Evolutionary conservation across 2,888 invertebrate genomes (phyloP).

Genomic region (Branchinecta sandiegonensis): DNA sequence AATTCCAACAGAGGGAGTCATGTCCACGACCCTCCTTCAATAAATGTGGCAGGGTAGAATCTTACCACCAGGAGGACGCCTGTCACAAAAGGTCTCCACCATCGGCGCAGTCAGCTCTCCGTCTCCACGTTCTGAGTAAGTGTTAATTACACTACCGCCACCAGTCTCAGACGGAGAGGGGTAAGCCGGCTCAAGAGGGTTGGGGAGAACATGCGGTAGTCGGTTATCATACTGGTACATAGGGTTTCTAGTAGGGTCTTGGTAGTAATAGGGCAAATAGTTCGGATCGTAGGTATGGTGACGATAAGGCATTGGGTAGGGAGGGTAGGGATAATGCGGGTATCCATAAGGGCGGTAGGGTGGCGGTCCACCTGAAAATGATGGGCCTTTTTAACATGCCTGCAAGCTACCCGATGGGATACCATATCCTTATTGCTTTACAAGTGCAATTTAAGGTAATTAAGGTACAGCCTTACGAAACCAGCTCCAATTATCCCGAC

Average conservation of each 20-base stretch:
- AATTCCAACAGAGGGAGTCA: no score
- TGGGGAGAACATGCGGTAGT: neutral
- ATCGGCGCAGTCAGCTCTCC: conserved; percentile 9
- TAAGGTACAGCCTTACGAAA: no score
- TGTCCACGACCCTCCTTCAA: neutral
- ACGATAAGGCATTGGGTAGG: conserved; percentile 7
- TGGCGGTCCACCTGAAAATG: conserved; percentile 16
- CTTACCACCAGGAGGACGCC: conserved; percentile 10
- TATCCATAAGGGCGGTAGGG: conserved; percentile 14
- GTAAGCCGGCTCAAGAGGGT: conserved; percentile 8
- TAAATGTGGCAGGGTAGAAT: conserved; percentile 10
- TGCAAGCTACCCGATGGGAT: no score
- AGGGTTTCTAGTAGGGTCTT: conserved; percentile 10
- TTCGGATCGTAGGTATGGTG: neutral
- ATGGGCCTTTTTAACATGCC: neutral
- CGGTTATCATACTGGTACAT: conserved; percentile 6
- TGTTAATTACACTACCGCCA: conserved; percentile 11
- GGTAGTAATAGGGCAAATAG: neutral
- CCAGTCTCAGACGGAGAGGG: conserved; percentile 14
- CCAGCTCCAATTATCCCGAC: no score
- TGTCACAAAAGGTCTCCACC: conserved; percentile 4
- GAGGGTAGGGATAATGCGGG: conserved; percentile 15
- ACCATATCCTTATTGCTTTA: no score
- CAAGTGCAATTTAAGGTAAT: no score
- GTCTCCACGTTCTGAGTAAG: conserved; percentile 3